Conservation (phyloP, 1,140 invertebrate genomes). For the Calycopis cecrops region DNA sequence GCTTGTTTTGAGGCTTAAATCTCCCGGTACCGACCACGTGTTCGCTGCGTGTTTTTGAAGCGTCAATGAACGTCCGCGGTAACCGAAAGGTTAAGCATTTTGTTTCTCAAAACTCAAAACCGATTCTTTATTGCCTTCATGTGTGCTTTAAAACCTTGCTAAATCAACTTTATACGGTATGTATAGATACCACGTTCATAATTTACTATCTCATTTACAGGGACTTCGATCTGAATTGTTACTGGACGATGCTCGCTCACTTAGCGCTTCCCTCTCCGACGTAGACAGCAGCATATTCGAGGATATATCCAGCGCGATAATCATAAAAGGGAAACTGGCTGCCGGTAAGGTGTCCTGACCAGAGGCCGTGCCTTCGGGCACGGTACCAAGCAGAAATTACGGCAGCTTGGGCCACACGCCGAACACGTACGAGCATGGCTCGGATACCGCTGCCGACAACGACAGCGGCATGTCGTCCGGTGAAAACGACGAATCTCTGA, state of each 20-base stretch:
- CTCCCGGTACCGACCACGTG: too few relatives aligned
- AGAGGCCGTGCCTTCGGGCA: constrained; percentile 63
- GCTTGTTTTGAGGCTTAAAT: too few relatives aligned
- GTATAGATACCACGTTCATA: not conserved
- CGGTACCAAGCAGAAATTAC: constrained; percentile 38
- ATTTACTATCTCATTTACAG: constrained; percentile 35
- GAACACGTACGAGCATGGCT: constrained; percentile 29
- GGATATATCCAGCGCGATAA: constrained; percentile 43
- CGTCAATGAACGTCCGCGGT: too few relatives aligned
- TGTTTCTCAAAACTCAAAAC: too few relatives aligned
- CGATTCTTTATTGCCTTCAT: not conserved
- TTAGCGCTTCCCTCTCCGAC: constrained; percentile 48
- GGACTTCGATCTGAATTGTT: constrained; percentile 54
- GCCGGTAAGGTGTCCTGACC: constrained; percentile 55
- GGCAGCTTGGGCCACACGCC: constrained; percentile 44
- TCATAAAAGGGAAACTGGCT: constrained; percentile 50
- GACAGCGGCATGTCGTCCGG: constrained; percentile 69
- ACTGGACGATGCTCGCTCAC: constrained; percentile 56
- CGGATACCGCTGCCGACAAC: constrained; percentile 37
- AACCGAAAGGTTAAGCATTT: too few relatives aligned
- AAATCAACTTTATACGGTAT: not conserved
- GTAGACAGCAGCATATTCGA: constrained; percentile 49
- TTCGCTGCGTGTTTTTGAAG: not conserved
- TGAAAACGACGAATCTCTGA: constrained; percentile 58
- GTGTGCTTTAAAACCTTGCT: not conserved